Conservation (phyloP, 2,113 vertebrate genomes). For the Larimichthys polyactis region DNA sequence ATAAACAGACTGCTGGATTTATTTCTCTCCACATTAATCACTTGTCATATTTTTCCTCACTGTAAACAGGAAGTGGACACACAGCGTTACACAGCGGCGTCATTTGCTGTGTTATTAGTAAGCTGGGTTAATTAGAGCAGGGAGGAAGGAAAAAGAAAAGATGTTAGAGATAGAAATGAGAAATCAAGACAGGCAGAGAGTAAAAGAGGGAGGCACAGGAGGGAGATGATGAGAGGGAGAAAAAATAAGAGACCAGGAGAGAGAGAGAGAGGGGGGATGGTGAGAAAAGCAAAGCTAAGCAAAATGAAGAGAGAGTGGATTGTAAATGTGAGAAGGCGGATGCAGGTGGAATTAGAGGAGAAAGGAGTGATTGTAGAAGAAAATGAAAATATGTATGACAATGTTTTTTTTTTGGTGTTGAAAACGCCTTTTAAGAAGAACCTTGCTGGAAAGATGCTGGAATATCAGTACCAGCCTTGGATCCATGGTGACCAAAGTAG, state of each 20-base stretch:
- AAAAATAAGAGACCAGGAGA: slow-evolving; percentile 31
- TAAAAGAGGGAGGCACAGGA: neutral
- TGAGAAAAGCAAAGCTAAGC: slow-evolving; percentile 61
- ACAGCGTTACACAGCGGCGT: slow-evolving; percentile 1
- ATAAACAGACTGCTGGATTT: slow-evolving; percentile 9
- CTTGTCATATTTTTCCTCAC: slow-evolving; percentile 12
- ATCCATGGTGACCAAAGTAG: slow-evolving; percentile 65
- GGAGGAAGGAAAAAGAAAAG: neutral
- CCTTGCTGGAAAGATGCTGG: slow-evolving; percentile 61
- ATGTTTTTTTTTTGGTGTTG: slow-evolving; percentile 9
- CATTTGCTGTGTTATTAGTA: slow-evolving; percentile 25
- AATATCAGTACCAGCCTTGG: slow-evolving; percentile 43
- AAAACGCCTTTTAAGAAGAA: slow-evolving; percentile 28
- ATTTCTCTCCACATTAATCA: slow-evolving; percentile 28
- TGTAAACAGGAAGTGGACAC: slow-evolving; percentile 5
- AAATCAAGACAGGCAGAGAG: slow-evolving; percentile 24
- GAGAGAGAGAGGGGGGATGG: slow-evolving; percentile 60
- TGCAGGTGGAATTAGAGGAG: slow-evolving; percentile 30
- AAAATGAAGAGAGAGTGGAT: slow-evolving; percentile 44
- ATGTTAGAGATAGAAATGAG: slow-evolving; percentile 14
- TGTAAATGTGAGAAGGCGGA: slow-evolving; percentile 36
- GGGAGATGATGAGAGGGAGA: slow-evolving; percentile 36
- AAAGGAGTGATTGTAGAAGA: slow-evolving; percentile 25
- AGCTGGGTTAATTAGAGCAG: slow-evolving; percentile 32
- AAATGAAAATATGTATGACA: neutral